Conservation (phyloP, 2,888 invertebrate genomes). For the Heliconius charithonia region DNA sequence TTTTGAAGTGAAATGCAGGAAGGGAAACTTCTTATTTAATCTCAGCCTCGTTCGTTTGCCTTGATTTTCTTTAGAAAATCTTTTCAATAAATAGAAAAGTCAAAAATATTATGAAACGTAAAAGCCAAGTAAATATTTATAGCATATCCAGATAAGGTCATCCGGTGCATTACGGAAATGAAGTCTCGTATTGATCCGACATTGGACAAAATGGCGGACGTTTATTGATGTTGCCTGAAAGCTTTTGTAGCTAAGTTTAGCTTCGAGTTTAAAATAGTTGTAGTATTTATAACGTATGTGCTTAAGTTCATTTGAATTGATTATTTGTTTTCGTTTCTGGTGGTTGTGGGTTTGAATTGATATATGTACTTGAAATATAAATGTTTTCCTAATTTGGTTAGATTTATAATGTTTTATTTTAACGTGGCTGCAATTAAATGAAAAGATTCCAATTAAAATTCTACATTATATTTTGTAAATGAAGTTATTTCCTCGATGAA, state of each 20-base stretch:
- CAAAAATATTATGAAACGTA: background rate
- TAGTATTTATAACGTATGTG: background rate
- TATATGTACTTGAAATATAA: background rate
- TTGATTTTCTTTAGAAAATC: background rate
- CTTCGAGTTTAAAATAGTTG: background rate
- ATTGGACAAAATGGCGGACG: slow-evolving; percentile 19
- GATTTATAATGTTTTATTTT: background rate
- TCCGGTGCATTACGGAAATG: slow-evolving; percentile 18
- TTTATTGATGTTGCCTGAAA: background rate
- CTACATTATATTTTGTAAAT: no score
- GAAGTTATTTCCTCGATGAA: no score
- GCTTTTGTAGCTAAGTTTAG: background rate
- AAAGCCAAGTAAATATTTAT: slow-evolving; percentile 10
- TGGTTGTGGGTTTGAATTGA: background rate
- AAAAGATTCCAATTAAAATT: no score
- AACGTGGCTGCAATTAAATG: no score
- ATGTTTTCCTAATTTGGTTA: background rate
- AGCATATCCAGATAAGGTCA: slow-evolving; percentile 11
- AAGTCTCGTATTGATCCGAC: slow-evolving; percentile 22
- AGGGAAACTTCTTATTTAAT: no score
- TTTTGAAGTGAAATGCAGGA: no score
- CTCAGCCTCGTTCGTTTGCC: no score
- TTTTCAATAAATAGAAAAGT: background rate
- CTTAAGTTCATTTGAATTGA: background rate
- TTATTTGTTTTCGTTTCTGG: background rate